A percentile compares a stretch with the other conserved stretches of the same genome.
phyloP scores from a whole-genome alignment of 2,797 vertebrate species.

The Anisognathus igniventris region DNA sequence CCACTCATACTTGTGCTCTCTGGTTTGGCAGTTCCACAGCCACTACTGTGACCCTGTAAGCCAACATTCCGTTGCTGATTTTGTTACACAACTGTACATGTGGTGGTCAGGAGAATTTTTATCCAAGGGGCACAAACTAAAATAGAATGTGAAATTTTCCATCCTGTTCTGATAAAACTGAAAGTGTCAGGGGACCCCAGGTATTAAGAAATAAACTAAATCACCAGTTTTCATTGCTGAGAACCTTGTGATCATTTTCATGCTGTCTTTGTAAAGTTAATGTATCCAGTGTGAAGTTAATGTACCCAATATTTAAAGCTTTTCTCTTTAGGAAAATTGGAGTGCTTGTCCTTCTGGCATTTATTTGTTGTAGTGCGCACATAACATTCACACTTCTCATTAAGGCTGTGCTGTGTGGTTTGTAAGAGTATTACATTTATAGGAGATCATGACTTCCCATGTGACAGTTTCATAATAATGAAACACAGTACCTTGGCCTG shows the following conservation, averaged over 20 bases:
- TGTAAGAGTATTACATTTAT: background rate
- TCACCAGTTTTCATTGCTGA: background rate
- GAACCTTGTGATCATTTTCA: background rate
- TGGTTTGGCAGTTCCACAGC: background rate
- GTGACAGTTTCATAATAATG: background rate
- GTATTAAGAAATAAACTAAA: background rate
- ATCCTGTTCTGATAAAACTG: background rate
- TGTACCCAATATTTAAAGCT: background rate
- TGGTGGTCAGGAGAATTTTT: background rate
- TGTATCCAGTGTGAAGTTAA: background rate
- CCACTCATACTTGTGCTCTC: accelerated
- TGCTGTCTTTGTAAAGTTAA: background rate
- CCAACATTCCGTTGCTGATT: background rate
- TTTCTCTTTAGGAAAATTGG: background rate
- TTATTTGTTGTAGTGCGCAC: background rate
- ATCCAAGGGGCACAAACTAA: background rate
- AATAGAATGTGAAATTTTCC: background rate
- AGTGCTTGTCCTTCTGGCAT: background rate
- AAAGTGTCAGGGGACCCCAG: background rate
- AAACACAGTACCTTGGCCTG: background rate
- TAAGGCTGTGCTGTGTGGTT: background rate
- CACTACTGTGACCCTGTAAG: background rate
- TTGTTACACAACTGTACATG: background rate
- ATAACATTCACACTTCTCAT: background rate
- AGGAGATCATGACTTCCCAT: background rate